Conservation (phyloP, 2,888 invertebrate species). For the Amblyjoppa fuscipennis region DNA sequence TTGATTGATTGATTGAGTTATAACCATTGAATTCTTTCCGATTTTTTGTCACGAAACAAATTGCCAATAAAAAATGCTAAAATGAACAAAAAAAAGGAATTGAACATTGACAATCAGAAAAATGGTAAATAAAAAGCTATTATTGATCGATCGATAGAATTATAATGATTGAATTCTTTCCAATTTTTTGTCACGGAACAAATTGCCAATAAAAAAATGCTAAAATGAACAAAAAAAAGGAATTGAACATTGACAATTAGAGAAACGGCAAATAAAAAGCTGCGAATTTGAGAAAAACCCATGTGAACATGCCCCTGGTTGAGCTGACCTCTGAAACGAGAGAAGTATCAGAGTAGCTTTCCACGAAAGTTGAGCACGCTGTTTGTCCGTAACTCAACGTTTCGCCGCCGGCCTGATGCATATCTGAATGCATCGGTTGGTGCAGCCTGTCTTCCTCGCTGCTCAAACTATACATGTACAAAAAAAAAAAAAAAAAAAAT, state of each 20-base stretch:
- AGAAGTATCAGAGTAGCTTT: slow-evolving; percentile 2
- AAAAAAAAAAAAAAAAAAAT: background rate
- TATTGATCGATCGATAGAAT: too few relatives aligned
- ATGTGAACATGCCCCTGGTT: background rate
- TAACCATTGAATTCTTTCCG: too few relatives aligned
- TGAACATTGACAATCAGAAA: background rate
- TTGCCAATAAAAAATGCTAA: too few relatives aligned
- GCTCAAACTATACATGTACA: background rate
- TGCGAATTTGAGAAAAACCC: background rate
- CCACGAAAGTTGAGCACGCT: slow-evolving; percentile 22
- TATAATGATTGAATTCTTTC: too few relatives aligned
- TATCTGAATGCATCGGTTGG: slow-evolving; percentile 5
- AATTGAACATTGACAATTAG: background rate
- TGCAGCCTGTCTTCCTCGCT: slow-evolving; percentile 4
- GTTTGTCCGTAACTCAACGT: slow-evolving; percentile 28
- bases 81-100: background rate
- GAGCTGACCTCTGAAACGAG: background rate
- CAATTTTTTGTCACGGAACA: too few relatives aligned
- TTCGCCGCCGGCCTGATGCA: background rate
- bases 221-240: background rate
- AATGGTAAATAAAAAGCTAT: background rate
- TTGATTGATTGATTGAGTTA: too few relatives aligned
- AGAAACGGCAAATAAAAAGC: background rate
- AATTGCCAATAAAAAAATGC: too few relatives aligned
- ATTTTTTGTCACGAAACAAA: too few relatives aligned